Percentiles rank a stretch among this genome's conserved stretches.
phyloP scores from a whole-genome alignment of 2,888 invertebrate genomes.

The Ligdia adustata region DNA sequence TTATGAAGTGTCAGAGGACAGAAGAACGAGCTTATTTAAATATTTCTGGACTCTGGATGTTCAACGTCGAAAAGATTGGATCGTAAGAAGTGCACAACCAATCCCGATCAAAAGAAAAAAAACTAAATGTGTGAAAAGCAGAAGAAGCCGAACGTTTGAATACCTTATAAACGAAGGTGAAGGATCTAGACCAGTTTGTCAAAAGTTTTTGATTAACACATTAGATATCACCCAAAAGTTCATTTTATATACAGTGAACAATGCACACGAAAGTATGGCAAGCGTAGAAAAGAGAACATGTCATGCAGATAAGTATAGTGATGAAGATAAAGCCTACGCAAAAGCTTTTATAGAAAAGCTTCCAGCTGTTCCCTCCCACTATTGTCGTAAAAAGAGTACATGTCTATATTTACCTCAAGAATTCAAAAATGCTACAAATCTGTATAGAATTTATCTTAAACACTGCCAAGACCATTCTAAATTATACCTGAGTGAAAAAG shows the following conservation, averaged over 20 bases:
- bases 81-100: background rate
- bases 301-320: slow-evolving; percentile 13
- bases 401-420: slow-evolving; percentile 16
- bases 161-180: slow-evolving; percentile 16
- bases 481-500: slow-evolving; percentile 4
- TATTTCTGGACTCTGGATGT: background rate
- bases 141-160: slow-evolving; percentile 2
- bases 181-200: slow-evolving; percentile 14
- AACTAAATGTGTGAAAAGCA: background rate
- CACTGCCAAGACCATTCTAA: slow-evolving; percentile 10
- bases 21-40: background rate
- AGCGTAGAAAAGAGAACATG: slow-evolving; percentile 16
- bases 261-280: slow-evolving; percentile 16
- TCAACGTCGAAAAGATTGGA: background rate
- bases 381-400: slow-evolving; percentile 12
- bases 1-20: background rate
- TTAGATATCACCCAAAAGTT: slow-evolving; percentile 22
- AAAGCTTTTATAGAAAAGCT: slow-evolving; percentile 9
- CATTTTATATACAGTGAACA: slow-evolving; percentile 15
- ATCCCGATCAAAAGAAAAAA: background rate
- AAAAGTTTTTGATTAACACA: slow-evolving; percentile 21
- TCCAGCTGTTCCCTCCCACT: slow-evolving; percentile 12
- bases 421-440: slow-evolving; percentile 14
- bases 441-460: slow-evolving; percentile 13
- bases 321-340: slow-evolving; percentile 11